Conservation (phyloP, 92 coral and sea anemone species). For the Siderastrea radians region DNA sequence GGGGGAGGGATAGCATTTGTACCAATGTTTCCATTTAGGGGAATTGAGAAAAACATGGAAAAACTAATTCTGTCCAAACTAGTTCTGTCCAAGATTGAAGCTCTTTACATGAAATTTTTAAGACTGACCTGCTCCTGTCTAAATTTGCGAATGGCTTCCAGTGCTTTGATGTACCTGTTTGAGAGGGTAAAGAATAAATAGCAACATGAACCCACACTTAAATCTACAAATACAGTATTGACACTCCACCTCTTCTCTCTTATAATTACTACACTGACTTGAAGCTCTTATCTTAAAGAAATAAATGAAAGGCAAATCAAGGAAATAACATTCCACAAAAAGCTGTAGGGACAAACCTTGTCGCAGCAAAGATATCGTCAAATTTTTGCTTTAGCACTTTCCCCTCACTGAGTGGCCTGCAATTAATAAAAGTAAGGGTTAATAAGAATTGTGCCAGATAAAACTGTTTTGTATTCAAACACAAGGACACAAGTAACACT, state of each 20-base stretch:
- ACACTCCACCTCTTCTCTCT: not conserved
- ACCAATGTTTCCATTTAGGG: too few relatives aligned
- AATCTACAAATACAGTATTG: not conserved
- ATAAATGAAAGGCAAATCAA: too few relatives aligned
- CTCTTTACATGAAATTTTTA: not conserved
- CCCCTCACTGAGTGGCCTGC: conserved; percentile 99
- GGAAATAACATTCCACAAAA: too few relatives aligned
- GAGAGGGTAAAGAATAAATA: not conserved
- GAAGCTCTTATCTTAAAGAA: not conserved
- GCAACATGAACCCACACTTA: not conserved
- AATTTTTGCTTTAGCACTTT: conserved; percentile 93
- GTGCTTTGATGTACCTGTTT: conserved; percentile 92
- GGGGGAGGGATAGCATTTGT: too few relatives aligned
- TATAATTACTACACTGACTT: not conserved
- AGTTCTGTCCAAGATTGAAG: too few relatives aligned
- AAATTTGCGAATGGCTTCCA: conserved; percentile 93
- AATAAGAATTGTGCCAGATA: too few relatives aligned
- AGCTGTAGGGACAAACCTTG: conserved; percentile 61
- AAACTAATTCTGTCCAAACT: too few relatives aligned
- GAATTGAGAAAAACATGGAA: too few relatives aligned
- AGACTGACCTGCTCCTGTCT: conserved; percentile 81
- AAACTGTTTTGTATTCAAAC: too few relatives aligned
- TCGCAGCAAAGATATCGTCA: conserved; percentile 99
- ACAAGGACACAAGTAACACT: too few relatives aligned
- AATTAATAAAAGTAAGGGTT: not conserved